A percentile compares a stretch with the other conserved stretches of the same genome.
These are phyloP conservation scores for Pempheris klunzingeri DNA, from an alignment of 2,797 vertebrate species.

Conservation along the genomic window DNA sequence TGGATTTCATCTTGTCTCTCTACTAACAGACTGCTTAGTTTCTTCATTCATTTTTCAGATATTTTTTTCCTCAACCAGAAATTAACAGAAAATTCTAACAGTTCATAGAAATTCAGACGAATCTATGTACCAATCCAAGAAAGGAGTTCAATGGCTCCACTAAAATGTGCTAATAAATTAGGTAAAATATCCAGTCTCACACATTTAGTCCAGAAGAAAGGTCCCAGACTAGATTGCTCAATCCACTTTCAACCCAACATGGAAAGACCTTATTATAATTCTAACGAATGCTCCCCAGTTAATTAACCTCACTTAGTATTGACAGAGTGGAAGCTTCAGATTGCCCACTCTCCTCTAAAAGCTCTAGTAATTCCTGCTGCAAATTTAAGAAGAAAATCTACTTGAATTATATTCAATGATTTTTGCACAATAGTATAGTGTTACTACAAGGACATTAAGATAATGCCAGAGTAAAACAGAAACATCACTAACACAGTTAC, in stretches of 20 bases:
- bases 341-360: conserved; percentile 20
- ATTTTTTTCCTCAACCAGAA: no score
- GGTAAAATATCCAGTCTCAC: neutral
- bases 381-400: conserved; percentile 42
- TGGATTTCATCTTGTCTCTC: no score
- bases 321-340: conserved; percentile 37
- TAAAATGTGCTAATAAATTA: neutral
- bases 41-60: no score
- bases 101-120: neutral
- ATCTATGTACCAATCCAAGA: neutral
- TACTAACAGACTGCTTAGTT: neutral
- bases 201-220: neutral
- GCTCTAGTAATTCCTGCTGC: conserved; percentile 29
- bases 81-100: neutral
- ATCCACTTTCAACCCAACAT: conserved; percentile 1
- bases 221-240: neutral
- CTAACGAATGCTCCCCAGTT: conserved; percentile 17
- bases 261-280: conserved; percentile 34
- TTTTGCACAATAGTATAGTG: conserved; percentile 2
- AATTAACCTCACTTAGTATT: conserved; percentile 54
- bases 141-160: neutral
- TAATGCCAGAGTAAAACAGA: neutral
- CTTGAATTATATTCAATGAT: conserved; percentile 23
- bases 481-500: neutral
- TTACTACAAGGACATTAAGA: neutral